Evolutionary conservation across 2,113 vertebrate genomes (phyloP).

Genomic region (Tamias sibiricus): DNA sequence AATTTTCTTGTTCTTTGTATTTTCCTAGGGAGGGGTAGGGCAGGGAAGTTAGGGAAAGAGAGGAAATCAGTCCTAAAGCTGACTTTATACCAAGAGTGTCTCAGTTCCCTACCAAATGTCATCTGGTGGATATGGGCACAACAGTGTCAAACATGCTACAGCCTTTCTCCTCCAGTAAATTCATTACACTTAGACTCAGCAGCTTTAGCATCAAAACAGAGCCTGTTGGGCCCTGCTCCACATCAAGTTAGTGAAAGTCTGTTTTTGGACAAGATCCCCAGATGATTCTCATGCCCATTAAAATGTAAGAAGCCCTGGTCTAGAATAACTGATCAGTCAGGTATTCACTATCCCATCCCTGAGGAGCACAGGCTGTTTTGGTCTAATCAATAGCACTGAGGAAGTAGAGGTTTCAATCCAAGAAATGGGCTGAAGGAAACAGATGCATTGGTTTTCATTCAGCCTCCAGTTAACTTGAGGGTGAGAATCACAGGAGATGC

Average conservation of each 20-base stretch:
- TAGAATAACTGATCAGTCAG: neutral
- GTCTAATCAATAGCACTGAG: accelerated
- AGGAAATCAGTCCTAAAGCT: neutral
- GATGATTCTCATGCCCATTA: neutral
- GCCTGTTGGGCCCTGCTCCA: neutral
- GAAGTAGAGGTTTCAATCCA: neutral
- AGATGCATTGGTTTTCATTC: neutral
- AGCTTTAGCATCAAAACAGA: neutral
- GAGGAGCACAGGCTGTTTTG: neutral
- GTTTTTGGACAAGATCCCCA: neutral
- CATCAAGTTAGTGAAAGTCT: neutral
- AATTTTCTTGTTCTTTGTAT: neutral
- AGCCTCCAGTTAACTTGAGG: neutral
- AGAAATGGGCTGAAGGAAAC: neutral
- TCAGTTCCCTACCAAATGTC: neutral
- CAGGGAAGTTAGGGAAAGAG: accelerated
- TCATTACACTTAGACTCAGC: accelerated
- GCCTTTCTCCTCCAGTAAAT: neutral
- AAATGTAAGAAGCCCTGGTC: neutral
- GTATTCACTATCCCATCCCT: neutral
- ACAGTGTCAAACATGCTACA: accelerated
- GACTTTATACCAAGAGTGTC: neutral
- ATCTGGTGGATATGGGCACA: neutral
- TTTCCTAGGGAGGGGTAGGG: neutral
- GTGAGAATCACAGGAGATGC: neutral